These are phyloP conservation scores for Cyrtodaria siliqua DNA, from an alignment of 2,888 invertebrate species.

Conservation along the genomic window DNA sequence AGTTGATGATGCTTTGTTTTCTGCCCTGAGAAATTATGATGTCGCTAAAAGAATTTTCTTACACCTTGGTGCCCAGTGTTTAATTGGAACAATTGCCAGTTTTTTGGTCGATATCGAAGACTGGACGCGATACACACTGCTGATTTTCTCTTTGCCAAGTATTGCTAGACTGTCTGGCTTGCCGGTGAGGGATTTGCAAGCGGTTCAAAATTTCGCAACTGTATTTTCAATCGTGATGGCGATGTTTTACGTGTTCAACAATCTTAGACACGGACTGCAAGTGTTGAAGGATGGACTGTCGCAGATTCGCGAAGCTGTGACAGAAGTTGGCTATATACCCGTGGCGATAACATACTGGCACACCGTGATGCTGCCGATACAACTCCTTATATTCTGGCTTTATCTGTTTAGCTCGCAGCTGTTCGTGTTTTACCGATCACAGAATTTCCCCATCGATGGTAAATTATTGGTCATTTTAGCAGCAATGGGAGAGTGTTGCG, in stretches of 20 bases:
- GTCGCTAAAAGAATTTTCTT: conserved; percentile 81
- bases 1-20: conserved; percentile 56
- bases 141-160: conserved; percentile 87
- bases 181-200: conserved; percentile 83
- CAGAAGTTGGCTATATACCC: conserved; percentile 84
- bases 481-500: conserved; percentile 86
- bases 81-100: conserved; percentile 83
- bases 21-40: conserved; percentile 74
- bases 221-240: conserved; percentile 85
- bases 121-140: conserved; percentile 84
- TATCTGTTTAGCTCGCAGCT: conserved; percentile 86
- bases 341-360: conserved; percentile 85
- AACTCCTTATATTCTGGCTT: conserved; percentile 87
- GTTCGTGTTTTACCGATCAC: conserved; percentile 81
- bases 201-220: conserved; percentile 86
- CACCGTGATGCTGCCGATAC: conserved; percentile 86
- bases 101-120: conserved; percentile 86
- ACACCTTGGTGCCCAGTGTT: conserved; percentile 83
- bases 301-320: conserved; percentile 74
- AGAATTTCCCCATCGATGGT: conserved; percentile 82
- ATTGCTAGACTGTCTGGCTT: conserved; percentile 86
- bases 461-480: conserved; percentile 85
- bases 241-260: conserved; percentile 85
- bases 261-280: conserved; percentile 84
- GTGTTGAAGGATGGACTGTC: conserved; percentile 78